Percentiles rank a stretch among this genome's conserved stretches.
phyloP scores from a whole-genome alignment of 2,797 vertebrate genomes.

The Gymnopithys bicolor region DNA sequence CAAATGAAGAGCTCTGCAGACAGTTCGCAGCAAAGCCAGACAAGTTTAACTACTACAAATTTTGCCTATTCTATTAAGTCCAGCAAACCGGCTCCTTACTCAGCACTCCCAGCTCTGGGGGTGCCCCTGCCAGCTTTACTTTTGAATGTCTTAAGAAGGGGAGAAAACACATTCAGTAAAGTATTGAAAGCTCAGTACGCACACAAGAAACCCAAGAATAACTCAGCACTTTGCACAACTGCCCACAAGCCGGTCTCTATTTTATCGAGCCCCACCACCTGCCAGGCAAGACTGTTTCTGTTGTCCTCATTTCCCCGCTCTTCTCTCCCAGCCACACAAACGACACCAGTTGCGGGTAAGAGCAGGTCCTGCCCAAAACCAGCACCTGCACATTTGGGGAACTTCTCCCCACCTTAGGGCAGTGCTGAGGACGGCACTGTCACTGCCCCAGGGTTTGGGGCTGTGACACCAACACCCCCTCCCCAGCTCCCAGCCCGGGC shows the following conservation, averaged over 20 bases:
- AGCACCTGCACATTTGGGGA: accelerated
- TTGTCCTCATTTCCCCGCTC: neutral
- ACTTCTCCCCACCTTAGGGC: accelerated
- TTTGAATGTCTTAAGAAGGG: neutral
- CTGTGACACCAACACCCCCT: neutral
- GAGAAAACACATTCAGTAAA: neutral
- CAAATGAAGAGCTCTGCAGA: neutral
- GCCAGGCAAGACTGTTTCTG: neutral
- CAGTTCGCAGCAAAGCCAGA: neutral
- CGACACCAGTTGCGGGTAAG: accelerated
- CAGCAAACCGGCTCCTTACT: neutral
- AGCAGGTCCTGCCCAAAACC: neutral
- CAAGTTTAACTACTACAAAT: neutral
- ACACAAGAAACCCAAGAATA: neutral
- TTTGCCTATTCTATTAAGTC: neutral
- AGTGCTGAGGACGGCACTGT: accelerated
- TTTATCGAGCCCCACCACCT: neutral
- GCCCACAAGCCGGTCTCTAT: neutral
- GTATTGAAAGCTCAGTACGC: neutral
- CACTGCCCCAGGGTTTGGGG: no score
- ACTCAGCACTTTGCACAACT: neutral
- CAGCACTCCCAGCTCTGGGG: neutral
- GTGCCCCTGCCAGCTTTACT: neutral
- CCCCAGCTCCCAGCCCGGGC: accelerated
- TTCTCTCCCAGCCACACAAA: accelerated